Base-by-base conservation (phyloP, 92 coral and sea anemone genomes). In the Nematostella vectensis region DNA sequence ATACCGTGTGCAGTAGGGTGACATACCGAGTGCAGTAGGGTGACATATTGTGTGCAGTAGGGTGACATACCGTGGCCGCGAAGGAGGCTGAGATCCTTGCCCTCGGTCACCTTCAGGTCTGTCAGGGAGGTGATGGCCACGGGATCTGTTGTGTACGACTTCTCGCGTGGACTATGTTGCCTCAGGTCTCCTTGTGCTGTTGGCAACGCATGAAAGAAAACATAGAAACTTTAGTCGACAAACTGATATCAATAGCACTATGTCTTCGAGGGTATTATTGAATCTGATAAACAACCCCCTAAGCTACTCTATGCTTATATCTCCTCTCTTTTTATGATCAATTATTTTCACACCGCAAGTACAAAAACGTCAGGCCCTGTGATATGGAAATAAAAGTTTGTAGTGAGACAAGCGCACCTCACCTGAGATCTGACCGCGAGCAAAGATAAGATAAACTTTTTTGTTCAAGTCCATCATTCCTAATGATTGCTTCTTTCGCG, bases 371-470 rank as follows among this genome's bases (percentile, higher is more conserved):
- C n/a, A n/a, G n/a, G n/a, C n/a, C n/a, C n/a, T n/a, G n/a, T n/a
- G n/a, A n/a, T n/a, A n/a, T n/a, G n/a, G n/a, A n/a, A n/a, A n/a
- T n/a, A n/a, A n/a, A n/a, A n/a, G n/a, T n/a, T n/a, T n/a, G n/a
- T n/a, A n/a, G n/a, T n/a, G n/a, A n/a, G n/a, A n/a, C n/a, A n/a
- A n/a, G n/a, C n/a, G n/a, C n/a, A n/a, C n/a, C n/a, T n/a, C n/a
- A n/a, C n/a, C n/a, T n/a, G n/a, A n/a, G n/a, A n/a, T 25, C 28
- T 30, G 43, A 18, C 84, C 84, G 8, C 84, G 74, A 22, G 84
- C 84, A 36, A 64, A 77, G 51, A 77, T 59, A 40, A 77, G 28
- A 54, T 68, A 77, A 0, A 77, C 65, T n/a, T 71, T 59, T 20
- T 59, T 49, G n/a, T 48, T 63, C 54, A 77, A 50, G 22, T 66